Conservation (phyloP, 2,797 vertebrate species). For the Rhodeus uyekii region DNA sequence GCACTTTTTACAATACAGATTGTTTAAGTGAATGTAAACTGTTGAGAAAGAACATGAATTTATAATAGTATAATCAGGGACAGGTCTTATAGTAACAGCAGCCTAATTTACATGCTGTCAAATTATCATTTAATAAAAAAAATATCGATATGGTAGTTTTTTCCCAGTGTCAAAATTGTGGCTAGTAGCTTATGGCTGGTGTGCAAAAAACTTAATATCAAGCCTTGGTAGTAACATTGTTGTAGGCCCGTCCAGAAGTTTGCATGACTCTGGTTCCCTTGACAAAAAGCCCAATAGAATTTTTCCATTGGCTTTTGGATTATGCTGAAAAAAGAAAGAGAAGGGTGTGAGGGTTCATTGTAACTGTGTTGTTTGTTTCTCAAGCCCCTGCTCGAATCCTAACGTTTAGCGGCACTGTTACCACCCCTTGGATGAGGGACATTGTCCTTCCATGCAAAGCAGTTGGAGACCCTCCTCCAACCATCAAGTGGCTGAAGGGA, state of each 20-base stretch:
- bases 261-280: not conserved
- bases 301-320: not conserved
- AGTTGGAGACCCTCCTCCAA: constrained; percentile 91
- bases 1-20: no score
- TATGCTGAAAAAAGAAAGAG: not conserved
- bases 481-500: constrained; percentile 98
- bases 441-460: constrained; percentile 95
- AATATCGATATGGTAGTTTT: no score
- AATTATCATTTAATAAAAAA: no score
- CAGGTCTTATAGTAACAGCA: no score
- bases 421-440: constrained; percentile 99
- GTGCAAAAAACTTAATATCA: no score
- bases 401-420: constrained; percentile 97
- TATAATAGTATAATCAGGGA: no score
- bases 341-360: not conserved
- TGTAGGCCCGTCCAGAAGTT: not conserved
- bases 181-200: no score
- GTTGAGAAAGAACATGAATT: no score
- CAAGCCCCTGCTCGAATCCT: constrained; percentile 93
- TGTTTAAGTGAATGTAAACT: no score
- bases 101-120: no score
- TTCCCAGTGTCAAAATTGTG: no score
- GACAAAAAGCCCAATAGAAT: not conserved
- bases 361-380: not conserved
- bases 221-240: no score